Evolutionary conservation across 2,113 vertebrate genomes (phyloP).

Genomic region (Lutjanus erythropterus): DNA sequence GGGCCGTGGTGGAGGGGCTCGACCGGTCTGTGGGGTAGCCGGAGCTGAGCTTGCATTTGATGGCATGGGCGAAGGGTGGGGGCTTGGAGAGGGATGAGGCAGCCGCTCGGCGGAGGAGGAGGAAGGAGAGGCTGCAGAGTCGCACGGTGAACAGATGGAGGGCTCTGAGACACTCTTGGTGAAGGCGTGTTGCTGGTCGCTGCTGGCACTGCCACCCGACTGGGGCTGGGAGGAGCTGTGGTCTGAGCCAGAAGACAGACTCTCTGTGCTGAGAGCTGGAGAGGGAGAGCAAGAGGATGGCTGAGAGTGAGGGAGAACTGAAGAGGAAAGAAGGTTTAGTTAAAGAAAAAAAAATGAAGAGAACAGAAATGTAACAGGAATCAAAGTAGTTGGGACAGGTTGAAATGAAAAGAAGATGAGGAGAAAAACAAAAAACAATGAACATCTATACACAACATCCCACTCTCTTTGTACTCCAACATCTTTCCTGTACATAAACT

Average conservation of each 20-base stretch:
- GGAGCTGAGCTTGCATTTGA: conserved; percentile 83
- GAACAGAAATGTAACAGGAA: conserved; percentile 22
- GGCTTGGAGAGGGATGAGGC: conserved; percentile 46
- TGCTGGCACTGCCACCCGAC: conserved; percentile 47
- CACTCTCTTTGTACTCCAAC: background rate
- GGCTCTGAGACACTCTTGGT: conserved; percentile 91
- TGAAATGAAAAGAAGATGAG: conserved; percentile 25
- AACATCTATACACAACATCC: conserved; percentile 22
- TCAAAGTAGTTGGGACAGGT: conserved; percentile 31
- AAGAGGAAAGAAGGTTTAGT: conserved; percentile 34
- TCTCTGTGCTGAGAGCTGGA: conserved; percentile 94
- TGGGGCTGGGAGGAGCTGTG: conserved; percentile 84
- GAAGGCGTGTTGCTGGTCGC: conserved; percentile 76
- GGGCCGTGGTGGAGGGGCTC: conserved; percentile 75
- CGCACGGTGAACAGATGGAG: conserved; percentile 84
- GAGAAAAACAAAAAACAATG: conserved; percentile 1
- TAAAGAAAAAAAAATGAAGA: background rate
- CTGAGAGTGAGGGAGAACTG: conserved; percentile 86
- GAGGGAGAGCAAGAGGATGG: conserved; percentile 93
- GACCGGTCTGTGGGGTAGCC: conserved; percentile 82
- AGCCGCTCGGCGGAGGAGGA: conserved; percentile 69
- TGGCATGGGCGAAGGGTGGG: conserved; percentile 47
- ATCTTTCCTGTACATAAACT: too few relatives aligned
- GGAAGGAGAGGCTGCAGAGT: conserved; percentile 41
- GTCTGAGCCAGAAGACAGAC: conserved; percentile 88